Percentiles rank a stretch among this genome's conserved stretches.
Evolutionary conservation across 2,888 invertebrate species (phyloP).

Genomic region (Chrysomela aeneicollis): DNA sequence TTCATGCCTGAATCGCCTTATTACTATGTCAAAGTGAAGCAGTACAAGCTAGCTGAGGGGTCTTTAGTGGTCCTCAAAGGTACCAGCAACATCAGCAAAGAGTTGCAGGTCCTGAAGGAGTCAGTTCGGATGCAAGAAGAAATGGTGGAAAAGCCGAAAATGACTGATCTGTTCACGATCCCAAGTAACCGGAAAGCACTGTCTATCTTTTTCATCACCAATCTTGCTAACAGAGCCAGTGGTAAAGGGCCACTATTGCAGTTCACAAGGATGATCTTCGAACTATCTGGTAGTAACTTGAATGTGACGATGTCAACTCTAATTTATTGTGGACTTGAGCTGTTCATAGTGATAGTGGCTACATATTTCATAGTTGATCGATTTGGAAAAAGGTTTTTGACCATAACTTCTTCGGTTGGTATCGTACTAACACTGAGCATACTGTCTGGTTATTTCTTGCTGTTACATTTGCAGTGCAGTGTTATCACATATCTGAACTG

Average conservation of each 20-base stretch:
- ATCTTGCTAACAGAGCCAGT: conserved; percentile 3
- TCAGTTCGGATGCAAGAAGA: conserved; percentile 48
- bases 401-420: conserved; percentile 63
- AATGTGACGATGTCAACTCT: conserved; percentile 57
- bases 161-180: conserved; percentile 46
- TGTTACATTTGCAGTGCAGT: conserved; percentile 54
- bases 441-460: conserved; percentile 57
- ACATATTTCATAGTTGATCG: conserved; percentile 66
- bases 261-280: conserved; percentile 65
- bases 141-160: conserved; percentile 39
- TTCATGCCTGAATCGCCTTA: conserved; percentile 70
- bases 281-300: conserved; percentile 58
- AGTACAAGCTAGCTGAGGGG: conserved; percentile 61
- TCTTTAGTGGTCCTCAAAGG: conserved; percentile 62
- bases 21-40: conserved; percentile 59
- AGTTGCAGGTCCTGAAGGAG: conserved; percentile 41
- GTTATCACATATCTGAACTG: conserved; percentile 8
- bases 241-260: conserved; percentile 57
- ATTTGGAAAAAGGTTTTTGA: conserved; percentile 64
- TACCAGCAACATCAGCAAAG: conserved; percentile 41
- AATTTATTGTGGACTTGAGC: conserved; percentile 63
- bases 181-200: conserved; percentile 47
- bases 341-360: conserved; percentile 65
- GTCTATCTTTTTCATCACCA: conserved; percentile 34
- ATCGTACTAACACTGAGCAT: conserved; percentile 40